Evolutionary conservation across 2,797 vertebrate species (phyloP), one percentile per base, ranked within the genome.

Genomic region (Sebastolobus alascanus): DNA sequence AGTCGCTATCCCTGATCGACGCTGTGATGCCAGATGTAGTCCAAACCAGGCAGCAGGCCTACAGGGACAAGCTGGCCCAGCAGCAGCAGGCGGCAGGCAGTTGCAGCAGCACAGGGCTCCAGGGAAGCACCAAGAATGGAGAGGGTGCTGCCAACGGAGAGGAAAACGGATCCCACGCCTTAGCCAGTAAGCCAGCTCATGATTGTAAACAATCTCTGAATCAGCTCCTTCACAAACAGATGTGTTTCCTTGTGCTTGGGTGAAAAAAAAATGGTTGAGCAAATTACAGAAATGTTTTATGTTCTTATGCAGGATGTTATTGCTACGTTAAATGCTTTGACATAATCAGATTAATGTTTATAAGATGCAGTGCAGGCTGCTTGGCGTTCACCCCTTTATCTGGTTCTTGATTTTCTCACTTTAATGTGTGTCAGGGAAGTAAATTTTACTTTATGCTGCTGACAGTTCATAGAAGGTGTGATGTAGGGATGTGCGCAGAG

Each of bases 21-120:
- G 99, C 99, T 14, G 98, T 99, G 61, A 99, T 99, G 99, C 99
- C 98, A 78, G 98, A 99, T 90, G 99, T 99, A 55, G 99, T 99
- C 33, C 98, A 99, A 90, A 99, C 98, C 27, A 96, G 98, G 91
- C 98, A 99, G 86, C 99, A 99, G 95, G 98, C 98, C 72, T 99
- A 99, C 82, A 96, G 97, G 90, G 99, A 99, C 88, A 99, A 99
- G 90, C 96, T 99, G 87, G 98, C 97, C 74, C 97, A 97, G 1
- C 82, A 84, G 40, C 87, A 90, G 82, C 96, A 96, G 0, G 96
- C 97, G 1, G 96, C 96, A 0, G 95, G 97, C 18, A 95, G 97
- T 2, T 89, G 94, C 2, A 93, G 97, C 16, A 20, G 95, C 95
- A 0, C 92, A 86, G 4, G 90, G 73, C 65, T 77, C 33, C 90